Percentiles rank a stretch among this genome's conserved stretches.
phyloP scores from a whole-genome alignment of 1,140 invertebrate species.

The Dendroctonus valens region DNA sequence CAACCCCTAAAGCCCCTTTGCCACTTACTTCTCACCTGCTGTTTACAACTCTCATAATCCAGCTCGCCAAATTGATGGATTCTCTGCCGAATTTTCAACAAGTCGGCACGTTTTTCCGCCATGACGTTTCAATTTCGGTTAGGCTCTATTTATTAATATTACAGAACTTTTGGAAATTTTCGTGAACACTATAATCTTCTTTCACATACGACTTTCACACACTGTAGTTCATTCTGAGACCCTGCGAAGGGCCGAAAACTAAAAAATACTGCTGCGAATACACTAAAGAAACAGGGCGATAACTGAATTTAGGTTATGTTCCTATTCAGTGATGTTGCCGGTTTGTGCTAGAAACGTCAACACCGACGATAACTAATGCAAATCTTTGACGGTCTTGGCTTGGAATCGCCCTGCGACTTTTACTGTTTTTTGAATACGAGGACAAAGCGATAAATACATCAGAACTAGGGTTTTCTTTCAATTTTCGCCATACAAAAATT shows the following conservation, averaged over 20 bases:
- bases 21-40: slow-evolving; percentile 33
- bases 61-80: neutral
- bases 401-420: too few relatives aligned
- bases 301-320: slow-evolving; percentile 20
- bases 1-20: neutral
- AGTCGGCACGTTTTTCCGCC: slow-evolving; percentile 25
- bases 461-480: too few relatives aligned
- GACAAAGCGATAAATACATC: too few relatives aligned
- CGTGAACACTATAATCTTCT: too few relatives aligned
- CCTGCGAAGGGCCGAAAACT: slow-evolving; percentile 16
- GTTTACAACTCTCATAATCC: too few relatives aligned
- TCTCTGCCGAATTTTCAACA: slow-evolving; percentile 24
- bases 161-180: too few relatives aligned
- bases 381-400: too few relatives aligned
- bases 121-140: slow-evolving; percentile 31
- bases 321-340: neutral
- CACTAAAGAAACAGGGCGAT: slow-evolving; percentile 18
- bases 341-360: too few relatives aligned
- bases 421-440: too few relatives aligned
- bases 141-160: neutral
- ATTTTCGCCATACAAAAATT: too few relatives aligned
- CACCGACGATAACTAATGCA: too few relatives aligned
- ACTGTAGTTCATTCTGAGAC: slow-evolving; percentile 9
- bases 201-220: neutral
- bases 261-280: slow-evolving; percentile 13